Evolutionary conservation across 2,113 vertebrate genomes (phyloP), one percentile per base, ranked within the genome.

Genomic region (Baryphthengus martii): DNA sequence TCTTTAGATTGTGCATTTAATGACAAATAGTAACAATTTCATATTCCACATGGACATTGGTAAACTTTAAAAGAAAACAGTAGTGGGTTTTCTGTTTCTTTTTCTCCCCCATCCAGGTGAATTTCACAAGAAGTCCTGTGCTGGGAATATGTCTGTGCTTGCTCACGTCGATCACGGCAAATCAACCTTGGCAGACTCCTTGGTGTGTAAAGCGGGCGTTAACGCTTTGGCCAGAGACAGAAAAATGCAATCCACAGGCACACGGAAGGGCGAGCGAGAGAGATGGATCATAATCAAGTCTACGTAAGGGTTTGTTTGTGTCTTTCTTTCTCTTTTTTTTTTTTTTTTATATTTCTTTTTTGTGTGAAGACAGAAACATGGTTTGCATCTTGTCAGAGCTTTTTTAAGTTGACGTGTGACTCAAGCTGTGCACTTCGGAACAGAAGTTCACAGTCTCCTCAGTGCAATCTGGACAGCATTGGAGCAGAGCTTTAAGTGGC

Each of bases 81-180:
- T 28, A 66, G 21, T 11, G 56, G 45, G 1, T 62, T 56, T 37
- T 72, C 97, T 29, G 68, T 47, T 3, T 13, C 11, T 44, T 47
- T 15, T 4, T 3, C 4, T 52, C 17, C 24, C 5, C 4, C 26
- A 11, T 61, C 23, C 67, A 97, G 96, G 94, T 96, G 94, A 97
- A 97, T 94, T 97, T 98, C 71, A 96, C 91, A 97, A 97, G 76
- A 97, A 97, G 94, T 92, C 96, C 93, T 95, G 86, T 74, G 97
- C 97, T 83, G 96, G 97, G 87, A 98, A 98, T 70, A 97, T 95
- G 93, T 97, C 96, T 21, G 95, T 97, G 92, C 95, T 97, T 47
- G 96, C 97, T 67, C 96, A 94, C 45, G 95, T 97, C 67, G 92
- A 96, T 85, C 93, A 89, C 59, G 97, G 97, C 35, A 97, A 97